Conservation (phyloP, 2,797 vertebrate species). For the Onychomys arenicola region DNA sequence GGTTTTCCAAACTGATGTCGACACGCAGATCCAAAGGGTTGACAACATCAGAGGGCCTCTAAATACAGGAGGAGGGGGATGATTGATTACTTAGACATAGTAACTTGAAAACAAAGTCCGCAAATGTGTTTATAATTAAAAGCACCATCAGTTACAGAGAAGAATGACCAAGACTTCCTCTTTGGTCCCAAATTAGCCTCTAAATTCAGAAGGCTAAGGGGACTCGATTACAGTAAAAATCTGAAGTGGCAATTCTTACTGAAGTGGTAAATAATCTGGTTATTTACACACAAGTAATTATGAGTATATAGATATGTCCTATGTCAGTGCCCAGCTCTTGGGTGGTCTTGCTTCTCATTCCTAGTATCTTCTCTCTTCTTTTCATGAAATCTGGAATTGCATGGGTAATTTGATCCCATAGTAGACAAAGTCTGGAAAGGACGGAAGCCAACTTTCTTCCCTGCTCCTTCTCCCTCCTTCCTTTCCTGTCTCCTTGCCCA, state of each 20-base stretch:
- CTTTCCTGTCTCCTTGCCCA: no score
- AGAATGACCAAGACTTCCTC: background rate
- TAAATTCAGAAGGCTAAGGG: background rate
- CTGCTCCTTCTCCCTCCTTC: background rate
- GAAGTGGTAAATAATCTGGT: background rate
- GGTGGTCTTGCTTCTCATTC: background rate
- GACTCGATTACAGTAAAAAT: background rate
- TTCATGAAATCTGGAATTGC: background rate
- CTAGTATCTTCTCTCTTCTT: background rate
- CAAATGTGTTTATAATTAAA: background rate
- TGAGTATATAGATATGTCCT: background rate
- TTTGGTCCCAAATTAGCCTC: background rate
- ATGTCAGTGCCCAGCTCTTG: background rate
- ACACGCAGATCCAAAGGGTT: conserved; percentile 92
- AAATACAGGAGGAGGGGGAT: background rate
- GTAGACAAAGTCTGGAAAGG: background rate
- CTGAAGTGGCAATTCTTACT: background rate
- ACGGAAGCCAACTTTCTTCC: background rate
- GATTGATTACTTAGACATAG: background rate
- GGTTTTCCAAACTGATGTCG: conserved; percentile 89
- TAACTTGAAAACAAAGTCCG: background rate
- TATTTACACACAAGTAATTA: background rate
- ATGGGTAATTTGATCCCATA: background rate
- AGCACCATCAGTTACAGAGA: background rate
- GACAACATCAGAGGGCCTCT: conserved; percentile 93